phyloP scores from a whole-genome alignment of 2,797 vertebrate genomes.

The Pogoniulus pusillus region DNA sequence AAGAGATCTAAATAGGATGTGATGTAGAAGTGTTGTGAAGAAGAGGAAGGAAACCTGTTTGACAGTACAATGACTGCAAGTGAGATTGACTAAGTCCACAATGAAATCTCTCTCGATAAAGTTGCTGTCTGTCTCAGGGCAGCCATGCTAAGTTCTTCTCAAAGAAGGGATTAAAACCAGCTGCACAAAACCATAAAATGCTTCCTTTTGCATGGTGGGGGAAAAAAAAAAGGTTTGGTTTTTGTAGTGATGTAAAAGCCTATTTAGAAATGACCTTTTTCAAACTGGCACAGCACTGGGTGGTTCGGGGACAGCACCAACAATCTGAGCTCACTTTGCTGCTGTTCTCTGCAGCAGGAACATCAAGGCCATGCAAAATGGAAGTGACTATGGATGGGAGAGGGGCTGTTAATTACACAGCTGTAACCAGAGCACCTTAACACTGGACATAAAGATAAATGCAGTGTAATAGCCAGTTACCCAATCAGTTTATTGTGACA shows the following conservation, averaged over 20 bases:
- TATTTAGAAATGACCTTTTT: not conserved
- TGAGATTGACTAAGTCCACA: not conserved
- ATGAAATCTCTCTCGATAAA: conserved; percentile 11
- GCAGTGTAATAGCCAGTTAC: not conserved
- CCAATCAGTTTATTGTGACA: not conserved
- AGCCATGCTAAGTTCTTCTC: not conserved
- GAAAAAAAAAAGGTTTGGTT: not conserved
- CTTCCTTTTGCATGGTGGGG: not conserved
- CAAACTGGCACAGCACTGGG: not conserved
- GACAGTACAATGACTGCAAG: conserved; percentile 11
- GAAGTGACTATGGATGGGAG: not conserved
- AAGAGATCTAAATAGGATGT: conserved; percentile 31
- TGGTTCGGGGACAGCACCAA: not conserved
- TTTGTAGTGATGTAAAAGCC: not conserved
- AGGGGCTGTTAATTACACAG: not conserved
- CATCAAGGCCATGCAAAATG: not conserved
- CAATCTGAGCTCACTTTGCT: not conserved
- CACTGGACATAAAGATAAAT: not conserved
- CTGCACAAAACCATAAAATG: not conserved
- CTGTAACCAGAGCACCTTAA: not conserved
- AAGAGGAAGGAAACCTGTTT: conserved; percentile 50
- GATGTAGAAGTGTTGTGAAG: conserved; percentile 24
- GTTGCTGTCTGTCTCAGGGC: not conserved
- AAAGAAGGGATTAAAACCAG: not conserved
- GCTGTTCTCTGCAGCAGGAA: not conserved